These are phyloP conservation scores for Vannuccia rotundouncinata DNA, from an alignment of 2,888 invertebrate species.

Conservation along the genomic window DNA sequence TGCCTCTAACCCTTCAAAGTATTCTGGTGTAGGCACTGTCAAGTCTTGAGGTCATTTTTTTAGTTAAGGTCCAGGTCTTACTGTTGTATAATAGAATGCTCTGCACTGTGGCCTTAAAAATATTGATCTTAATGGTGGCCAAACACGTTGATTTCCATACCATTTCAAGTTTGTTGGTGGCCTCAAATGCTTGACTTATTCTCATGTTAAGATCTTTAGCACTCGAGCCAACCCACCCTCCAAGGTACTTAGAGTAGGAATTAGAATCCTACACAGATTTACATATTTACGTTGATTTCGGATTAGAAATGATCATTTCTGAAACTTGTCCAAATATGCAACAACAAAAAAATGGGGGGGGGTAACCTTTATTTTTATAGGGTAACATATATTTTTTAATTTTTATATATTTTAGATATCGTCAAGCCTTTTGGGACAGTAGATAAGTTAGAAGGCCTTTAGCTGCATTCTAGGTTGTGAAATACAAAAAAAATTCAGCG, in stretches of 20 bases:
- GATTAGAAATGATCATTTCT: no score
- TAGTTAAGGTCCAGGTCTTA: slow-evolving; percentile 21
- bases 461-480: no score
- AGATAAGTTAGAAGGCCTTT: no score
- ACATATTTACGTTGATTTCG: no score
- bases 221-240: slow-evolving; percentile 17
- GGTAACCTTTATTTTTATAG: no score
- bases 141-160: slow-evolving; percentile 20
- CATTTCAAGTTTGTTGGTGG: slow-evolving; percentile 21
- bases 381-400: no score
- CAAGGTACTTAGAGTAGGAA: slow-evolving; percentile 20
- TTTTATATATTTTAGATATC: no score
- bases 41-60: slow-evolving; percentile 15
- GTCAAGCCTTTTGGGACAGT: no score
- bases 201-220: slow-evolving; percentile 24
- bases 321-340: no score
- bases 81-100: slow-evolving; percentile 26
- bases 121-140: slow-evolving; percentile 16
- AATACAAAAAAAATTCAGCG: no score
- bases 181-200: slow-evolving; percentile 21
- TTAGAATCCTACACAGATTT: no score
- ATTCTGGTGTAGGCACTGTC: slow-evolving; percentile 24
- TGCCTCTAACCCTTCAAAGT: slow-evolving; percentile 18
- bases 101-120: slow-evolving; percentile 19
- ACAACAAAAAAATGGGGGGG: no score